These are phyloP conservation scores for Pyrrhia umbra DNA, from an alignment of 2,888 invertebrate genomes.

Conservation along the genomic window DNA sequence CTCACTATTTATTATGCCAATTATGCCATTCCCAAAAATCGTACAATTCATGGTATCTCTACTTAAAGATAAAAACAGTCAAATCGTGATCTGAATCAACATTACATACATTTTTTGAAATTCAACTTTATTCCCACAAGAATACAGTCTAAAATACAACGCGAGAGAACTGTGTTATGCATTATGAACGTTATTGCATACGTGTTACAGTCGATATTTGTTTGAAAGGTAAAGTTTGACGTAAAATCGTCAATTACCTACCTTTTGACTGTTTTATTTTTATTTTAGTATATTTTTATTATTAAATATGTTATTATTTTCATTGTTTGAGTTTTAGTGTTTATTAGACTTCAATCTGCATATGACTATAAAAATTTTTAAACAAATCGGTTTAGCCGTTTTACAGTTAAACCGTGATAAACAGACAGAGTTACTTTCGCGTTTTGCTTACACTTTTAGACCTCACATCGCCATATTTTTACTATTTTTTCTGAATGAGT, in stretches of 20 bases:
- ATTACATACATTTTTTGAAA: neutral
- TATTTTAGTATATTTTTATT: conserved; percentile 9
- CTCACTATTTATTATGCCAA: neutral
- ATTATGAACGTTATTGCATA: neutral
- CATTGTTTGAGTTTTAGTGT: neutral
- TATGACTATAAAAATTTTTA: no score
- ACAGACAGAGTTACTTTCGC: no score
- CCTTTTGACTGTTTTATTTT: conserved; percentile 14
- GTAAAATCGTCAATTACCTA: conserved; percentile 31
- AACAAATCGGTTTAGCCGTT: no score
- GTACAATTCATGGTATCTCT: conserved; percentile 18
- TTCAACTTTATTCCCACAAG: neutral
- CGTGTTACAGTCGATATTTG: neutral
- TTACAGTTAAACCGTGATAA: no score
- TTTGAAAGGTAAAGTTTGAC: neutral
- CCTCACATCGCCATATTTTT: no score
- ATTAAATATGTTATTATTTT: conserved; percentile 6
- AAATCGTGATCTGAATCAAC: conserved; percentile 36
- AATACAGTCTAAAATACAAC: conserved; percentile 12
- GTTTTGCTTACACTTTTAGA: no score
- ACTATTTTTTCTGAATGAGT: no score
- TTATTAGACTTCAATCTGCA: neutral
- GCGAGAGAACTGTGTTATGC: neutral
- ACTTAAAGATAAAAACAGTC: conserved; percentile 37
- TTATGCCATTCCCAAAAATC: neutral